phyloP scores from a whole-genome alignment of 2,797 vertebrate species.

The Anisognathus igniventris region DNA sequence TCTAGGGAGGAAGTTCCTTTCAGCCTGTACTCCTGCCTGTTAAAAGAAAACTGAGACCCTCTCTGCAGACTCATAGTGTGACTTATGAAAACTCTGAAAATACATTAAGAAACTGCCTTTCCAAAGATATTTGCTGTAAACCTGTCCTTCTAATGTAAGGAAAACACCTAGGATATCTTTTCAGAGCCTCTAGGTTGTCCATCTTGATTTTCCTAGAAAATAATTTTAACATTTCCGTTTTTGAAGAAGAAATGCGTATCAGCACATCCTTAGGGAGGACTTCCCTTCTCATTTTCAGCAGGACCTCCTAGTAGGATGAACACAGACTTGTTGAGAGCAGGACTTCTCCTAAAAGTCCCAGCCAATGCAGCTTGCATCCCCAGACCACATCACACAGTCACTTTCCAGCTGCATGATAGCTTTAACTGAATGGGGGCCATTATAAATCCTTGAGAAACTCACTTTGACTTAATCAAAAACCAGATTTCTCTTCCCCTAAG shows the following conservation, averaged over 20 bases:
- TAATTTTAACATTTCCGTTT: neutral
- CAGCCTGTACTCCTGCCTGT: neutral
- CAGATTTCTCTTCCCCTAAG: neutral
- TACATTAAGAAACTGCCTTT: neutral
- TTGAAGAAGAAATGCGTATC: neutral
- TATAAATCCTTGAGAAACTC: neutral
- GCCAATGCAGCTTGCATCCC: neutral
- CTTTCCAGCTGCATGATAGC: neutral
- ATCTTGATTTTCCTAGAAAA: neutral
- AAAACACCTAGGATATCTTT: neutral
- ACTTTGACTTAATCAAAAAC: neutral
- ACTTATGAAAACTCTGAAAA: neutral
- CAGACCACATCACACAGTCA: neutral
- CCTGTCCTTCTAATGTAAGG: neutral
- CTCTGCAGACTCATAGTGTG: neutral
- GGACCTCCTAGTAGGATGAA: neutral
- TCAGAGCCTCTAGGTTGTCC: neutral
- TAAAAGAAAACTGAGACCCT: neutral
- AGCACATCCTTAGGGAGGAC: neutral
- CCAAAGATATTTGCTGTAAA: neutral
- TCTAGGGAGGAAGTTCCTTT: neutral
- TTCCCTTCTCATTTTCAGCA: neutral
- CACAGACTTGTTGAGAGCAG: neutral
- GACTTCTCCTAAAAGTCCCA: neutral
- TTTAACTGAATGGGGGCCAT: neutral